Base-by-base conservation (phyloP, 92 coral and sea anemone genomes). In the Porites evermanni region DNA sequence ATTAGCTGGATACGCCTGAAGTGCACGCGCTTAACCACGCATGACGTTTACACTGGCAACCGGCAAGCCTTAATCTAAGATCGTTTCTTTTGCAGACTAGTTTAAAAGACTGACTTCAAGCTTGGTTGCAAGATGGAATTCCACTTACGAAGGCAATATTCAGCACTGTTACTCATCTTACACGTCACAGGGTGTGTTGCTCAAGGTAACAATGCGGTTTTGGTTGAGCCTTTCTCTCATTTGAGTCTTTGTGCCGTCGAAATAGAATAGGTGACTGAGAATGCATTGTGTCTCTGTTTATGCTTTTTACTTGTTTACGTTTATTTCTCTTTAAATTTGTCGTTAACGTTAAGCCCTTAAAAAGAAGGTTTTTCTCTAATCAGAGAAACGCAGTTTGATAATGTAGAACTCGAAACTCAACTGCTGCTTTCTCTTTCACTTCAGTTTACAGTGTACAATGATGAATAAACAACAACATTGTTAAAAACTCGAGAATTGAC, bases 131-230 rank as follows among this genome's bases (percentile, higher is more conserved):
- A 23, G 51, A 83, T 83, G 87, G 74, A 83, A 4, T 13, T 63
- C 23, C 19, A 17, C 50, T 83, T 64, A 26, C 52, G 65, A 73
- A 83, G 50, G 19, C 66, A 73, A 16, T 83, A 18, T 32, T 20
- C 74, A 0, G 87, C 64, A 50, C 9, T 83, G 16, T 52, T 83
- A 12, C 6, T 53, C 47, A 47, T 83, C 72, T 7, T 63, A 12
- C 72, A 63, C 23, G 74, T 64, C 12, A 61, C 64, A 24, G 60
- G 51, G 52, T 72, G 64, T 50, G 63, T 47, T 14, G 71, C 87
- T 61, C 87, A 83, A 83, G 87, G 87, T 83, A 74, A 83, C 64
- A 61, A 83, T 29, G 24, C n/a, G 12, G 51, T 67, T 83, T 63
- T 4, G 47, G 87, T 74, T 63, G 21, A 24, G 26, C n/a, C 51